Conservation (phyloP, 2,888 invertebrate genomes). For the Rhingia campestris region DNA sequence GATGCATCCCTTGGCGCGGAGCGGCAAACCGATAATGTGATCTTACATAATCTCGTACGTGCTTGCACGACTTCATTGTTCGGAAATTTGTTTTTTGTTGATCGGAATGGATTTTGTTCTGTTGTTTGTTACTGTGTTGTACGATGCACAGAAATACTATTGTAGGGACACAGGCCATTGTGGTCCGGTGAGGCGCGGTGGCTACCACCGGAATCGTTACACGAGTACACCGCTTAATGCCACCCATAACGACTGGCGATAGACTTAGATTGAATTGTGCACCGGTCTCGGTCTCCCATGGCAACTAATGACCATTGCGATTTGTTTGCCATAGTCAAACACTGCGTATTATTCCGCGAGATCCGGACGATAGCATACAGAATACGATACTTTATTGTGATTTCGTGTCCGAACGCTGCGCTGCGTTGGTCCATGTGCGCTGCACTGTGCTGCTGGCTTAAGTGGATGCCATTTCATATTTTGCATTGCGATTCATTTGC, state of each 20-base stretch:
- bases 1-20: slow-evolving; percentile 32
- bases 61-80: slow-evolving; percentile 75
- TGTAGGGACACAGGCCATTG: slow-evolving; percentile 69
- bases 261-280: slow-evolving; percentile 74
- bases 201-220: slow-evolving; percentile 73
- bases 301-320: slow-evolving; percentile 72
- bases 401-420: slow-evolving; percentile 68
- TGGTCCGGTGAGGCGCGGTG: slow-evolving; percentile 57
- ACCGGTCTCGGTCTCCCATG: slow-evolving; percentile 59
- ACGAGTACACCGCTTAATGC: slow-evolving; percentile 74
- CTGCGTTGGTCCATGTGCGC: slow-evolving; percentile 35
- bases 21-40: slow-evolving; percentile 63
- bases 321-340: slow-evolving; percentile 72
- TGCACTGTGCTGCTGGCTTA: slow-evolving; percentile 11
- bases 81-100: slow-evolving; percentile 69
- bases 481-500: slow-evolving; percentile 53
- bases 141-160: slow-evolving; percentile 61
- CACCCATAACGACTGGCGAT: slow-evolving; percentile 72
- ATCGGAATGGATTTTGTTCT: slow-evolving; percentile 66
- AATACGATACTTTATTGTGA: slow-evolving; percentile 75
- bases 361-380: slow-evolving; percentile 61
- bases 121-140: slow-evolving; percentile 65
- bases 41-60: slow-evolving; percentile 74
- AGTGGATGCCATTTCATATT: slow-evolving; percentile 66
- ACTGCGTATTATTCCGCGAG: slow-evolving; percentile 68